These are phyloP conservation scores for Chrysodeixis includens DNA, from an alignment of 2,888 invertebrate species.

Conservation along the genomic window DNA sequence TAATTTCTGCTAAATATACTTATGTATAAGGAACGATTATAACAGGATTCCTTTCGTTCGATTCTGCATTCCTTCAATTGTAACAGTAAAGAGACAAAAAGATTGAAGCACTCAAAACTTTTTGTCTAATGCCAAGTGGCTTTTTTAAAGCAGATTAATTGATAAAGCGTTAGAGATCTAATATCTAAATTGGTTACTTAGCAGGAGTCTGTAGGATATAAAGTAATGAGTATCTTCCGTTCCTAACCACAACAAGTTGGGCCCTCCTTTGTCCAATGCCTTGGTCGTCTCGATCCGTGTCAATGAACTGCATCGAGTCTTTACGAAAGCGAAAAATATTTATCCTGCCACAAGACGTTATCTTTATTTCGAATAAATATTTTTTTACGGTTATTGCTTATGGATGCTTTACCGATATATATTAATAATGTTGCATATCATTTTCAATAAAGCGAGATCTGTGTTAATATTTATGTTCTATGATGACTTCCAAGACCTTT, in stretches of 20 bases:
- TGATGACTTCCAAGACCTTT: not conserved
- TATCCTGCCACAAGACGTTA: constrained; percentile 15
- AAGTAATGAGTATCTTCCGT: constrained; percentile 76
- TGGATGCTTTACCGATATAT: not conserved
- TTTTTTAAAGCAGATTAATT: constrained; percentile 9
- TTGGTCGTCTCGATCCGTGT: constrained; percentile 64
- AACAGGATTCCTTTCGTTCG: not conserved
- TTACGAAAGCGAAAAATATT: constrained; percentile 37
- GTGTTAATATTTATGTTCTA: not conserved
- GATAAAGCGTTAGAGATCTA: constrained; percentile 28
- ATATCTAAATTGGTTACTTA: constrained; percentile 50
- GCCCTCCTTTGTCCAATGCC: constrained; percentile 65
- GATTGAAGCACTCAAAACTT: not conserved
- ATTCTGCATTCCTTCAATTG: not conserved
- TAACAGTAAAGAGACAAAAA: constrained; percentile 17
- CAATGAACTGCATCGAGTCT: constrained; percentile 66
- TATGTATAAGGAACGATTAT: not conserved
- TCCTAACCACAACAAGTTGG: constrained; percentile 67
- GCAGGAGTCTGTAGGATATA: constrained; percentile 63
- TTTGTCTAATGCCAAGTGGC: not conserved
- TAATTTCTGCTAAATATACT: constrained; percentile 22
- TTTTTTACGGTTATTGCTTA: constrained; percentile 5
- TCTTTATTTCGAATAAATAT: constrained; percentile 9
- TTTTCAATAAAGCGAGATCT: not conserved
- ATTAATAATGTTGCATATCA: not conserved